Base-by-base conservation (phyloP, 2,888 invertebrate genomes). In the Busseola fusca region DNA sequence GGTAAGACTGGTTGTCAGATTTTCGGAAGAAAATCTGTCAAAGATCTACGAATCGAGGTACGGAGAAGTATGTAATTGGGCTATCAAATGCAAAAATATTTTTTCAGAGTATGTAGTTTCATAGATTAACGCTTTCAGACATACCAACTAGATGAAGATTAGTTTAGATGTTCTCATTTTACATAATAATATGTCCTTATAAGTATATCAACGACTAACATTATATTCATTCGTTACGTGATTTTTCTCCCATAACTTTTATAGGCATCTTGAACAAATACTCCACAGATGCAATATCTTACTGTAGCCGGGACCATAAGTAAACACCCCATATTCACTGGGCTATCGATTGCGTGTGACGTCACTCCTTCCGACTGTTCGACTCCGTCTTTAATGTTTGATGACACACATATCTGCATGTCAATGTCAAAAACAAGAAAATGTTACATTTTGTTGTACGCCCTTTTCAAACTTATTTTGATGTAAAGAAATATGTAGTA, bases 301-400 rank as follows among this genome's bases (percentile, higher is more conserved):
- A 25, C 14, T 40, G 37, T 69, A 54, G n/a, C 48, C 18, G 37
- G 14, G 37, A 10, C 57, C n/a, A 30, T 68, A 68, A 27, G 40
- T 69, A 58, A 57, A 69, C 57, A 70, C 10, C n/a, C 48, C 18
- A n/a, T 57, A 37, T 57, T 10, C 16, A 40, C 16, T 40, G 27
- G 37, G n/a, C 9, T 70, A 70, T 57, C n/a, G 69, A 69, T 69
- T 70, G 6, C 48, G 10, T 16, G 37, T 70, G 57, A 58, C 48
- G n/a, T 57, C 68, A 57, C 37, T 18, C 18, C 37, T 64, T 64
- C 37, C 40, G 7, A 52, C n/a, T 40, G 45, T 42, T 30, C 42
- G 58, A 42, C 27, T 59, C 37, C 30, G 40, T 70, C n/a, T 70
- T 58, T 48, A n/a, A 50, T 3, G 50, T 50, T 63, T 63, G 37